These are phyloP conservation scores for Seriola quinqueradiata DNA, from an alignment of 2,113 vertebrate species.

Conservation along the genomic window DNA sequence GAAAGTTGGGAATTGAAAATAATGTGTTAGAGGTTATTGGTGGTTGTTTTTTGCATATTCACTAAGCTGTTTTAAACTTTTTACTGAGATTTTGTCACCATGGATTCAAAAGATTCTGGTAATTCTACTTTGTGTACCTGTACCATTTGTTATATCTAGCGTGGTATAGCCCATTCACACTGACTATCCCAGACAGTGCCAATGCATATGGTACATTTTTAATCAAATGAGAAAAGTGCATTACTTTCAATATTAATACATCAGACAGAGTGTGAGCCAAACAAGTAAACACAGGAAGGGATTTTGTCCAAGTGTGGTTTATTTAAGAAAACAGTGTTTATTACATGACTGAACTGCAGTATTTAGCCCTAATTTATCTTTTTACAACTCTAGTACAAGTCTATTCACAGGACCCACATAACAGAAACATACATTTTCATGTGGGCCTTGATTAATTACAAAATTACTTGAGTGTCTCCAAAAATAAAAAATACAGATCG, in stretches of 20 bases:
- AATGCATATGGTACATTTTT: no score
- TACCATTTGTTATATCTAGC: no score
- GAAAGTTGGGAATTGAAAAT: neutral
- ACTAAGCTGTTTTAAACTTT: neutral
- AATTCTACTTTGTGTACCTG: no score
- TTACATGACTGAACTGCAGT: conserved; percentile 85
- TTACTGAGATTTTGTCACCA: neutral
- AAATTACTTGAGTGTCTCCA: conserved; percentile 82
- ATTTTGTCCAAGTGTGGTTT: conserved; percentile 81
- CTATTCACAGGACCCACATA: conserved; percentile 82
- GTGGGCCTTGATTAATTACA: conserved; percentile 82
- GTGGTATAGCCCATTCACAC: no score
- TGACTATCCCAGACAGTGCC: no score
- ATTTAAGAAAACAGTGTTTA: conserved; percentile 86
- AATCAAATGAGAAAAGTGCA: neutral
- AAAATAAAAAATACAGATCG: conserved; percentile 78
- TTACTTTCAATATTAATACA: neutral
- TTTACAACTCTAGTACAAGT: conserved; percentile 86
- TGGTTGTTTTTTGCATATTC: neutral
- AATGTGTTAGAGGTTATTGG: neutral
- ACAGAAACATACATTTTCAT: conserved; percentile 77
- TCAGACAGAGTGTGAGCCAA: neutral
- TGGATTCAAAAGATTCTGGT: neutral
- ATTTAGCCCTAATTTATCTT: conserved; percentile 84
- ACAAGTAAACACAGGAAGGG: neutral